Base-by-base conservation (phyloP, 2,113 vertebrate genomes). In the Sitta europaea region DNA sequence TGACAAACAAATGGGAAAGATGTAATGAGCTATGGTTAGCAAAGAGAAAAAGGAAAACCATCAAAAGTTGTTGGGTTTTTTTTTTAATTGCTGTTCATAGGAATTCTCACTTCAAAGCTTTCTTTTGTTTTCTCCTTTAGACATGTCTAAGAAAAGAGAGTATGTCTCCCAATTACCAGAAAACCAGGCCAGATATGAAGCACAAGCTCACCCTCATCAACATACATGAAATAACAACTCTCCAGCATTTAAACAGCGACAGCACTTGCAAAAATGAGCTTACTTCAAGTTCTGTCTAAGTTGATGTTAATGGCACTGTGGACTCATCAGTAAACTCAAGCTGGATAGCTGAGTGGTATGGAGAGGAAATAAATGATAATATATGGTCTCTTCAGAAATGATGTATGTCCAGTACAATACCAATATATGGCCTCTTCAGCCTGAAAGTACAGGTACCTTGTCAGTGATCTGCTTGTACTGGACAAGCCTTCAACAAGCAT, bases 121-220 rank as follows among this genome's bases (percentile, higher is more conserved):
- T 92, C 29, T 8, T 94, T 95, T 91, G 14, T 77, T 95, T 95
- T 90, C 25, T 95, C 45, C 96, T 97, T 86, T 57, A 98, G 98
- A 98, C 97, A 4, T 98, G 98, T 75, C 95, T 98, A 96, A 96
- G 91, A 71, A 96, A 97, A 74, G 98, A 98, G 24, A 98, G 68
- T 65, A 94, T 97, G 68, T 96, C 97, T 94, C 86, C 96, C 47
- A 96, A 35, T 72, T 71, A 96, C 72, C 92, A 94, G 66, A 98
- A 98, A 95, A 45, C 0, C 54, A 91, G 77, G 36, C 38, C 78
- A 53, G 95, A 94, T 74, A 88, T 29, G 66, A 95, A 88, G 62
- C 93, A 92, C 59, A 95, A 67, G 79, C 95, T 98, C 59, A 91
- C 92, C 23, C 87, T 95, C 28, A 71, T 95, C 72, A 87, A 38